Evolutionary conservation across 1,140 invertebrate genomes (phyloP).

Genomic region (Arion vulgaris): DNA sequence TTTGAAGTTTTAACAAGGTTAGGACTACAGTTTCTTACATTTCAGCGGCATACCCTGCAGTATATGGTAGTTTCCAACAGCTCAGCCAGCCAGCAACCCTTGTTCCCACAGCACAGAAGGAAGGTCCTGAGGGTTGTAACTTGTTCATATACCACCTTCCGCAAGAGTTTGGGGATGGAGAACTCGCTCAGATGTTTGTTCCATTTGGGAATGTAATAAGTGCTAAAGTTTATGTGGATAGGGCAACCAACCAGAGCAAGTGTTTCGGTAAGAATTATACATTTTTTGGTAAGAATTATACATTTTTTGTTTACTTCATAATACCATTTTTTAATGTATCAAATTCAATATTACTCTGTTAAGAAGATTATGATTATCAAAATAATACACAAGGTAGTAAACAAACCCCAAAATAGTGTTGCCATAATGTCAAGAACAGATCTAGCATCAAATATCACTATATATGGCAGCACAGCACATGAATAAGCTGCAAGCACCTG

Average conservation of each 20-base stretch:
- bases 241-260: slow-evolving; percentile 99
- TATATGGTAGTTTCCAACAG: slow-evolving; percentile 96
- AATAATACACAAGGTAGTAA: no score
- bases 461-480: no score
- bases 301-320: not conserved
- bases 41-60: slow-evolving; percentile 92
- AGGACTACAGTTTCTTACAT: not conserved
- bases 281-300: not conserved
- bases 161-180: slow-evolving; percentile 98
- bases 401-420: no score
- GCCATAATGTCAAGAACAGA: no score
- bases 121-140: slow-evolving; percentile 99
- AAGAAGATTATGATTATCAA: not conserved
- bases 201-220: slow-evolving; percentile 99
- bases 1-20: no score
- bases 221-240: slow-evolving; percentile 99
- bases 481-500: no score
- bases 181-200: slow-evolving; percentile 99
- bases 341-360: no score
- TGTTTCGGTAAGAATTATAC: slow-evolving; percentile 88
- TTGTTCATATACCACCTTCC: slow-evolving; percentile 99
- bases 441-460: no score
- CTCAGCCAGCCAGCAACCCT: slow-evolving; percentile 86
- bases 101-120: slow-evolving; percentile 89
- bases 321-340: no score